Base-by-base conservation (phyloP, 1,140 invertebrate species). In the Sycophaga agraensis region DNA sequence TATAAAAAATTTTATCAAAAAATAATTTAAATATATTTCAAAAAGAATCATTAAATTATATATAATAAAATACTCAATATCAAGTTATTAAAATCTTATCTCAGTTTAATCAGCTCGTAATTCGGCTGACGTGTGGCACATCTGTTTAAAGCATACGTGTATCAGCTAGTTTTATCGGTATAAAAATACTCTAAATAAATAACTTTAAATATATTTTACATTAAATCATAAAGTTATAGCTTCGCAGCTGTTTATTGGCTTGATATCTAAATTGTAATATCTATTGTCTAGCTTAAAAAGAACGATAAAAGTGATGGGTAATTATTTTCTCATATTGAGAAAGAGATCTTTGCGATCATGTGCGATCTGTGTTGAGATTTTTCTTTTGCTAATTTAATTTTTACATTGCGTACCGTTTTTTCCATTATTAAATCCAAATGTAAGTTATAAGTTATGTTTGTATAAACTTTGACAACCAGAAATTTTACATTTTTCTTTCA, bases 141-240 rank as follows among this genome's bases (percentile, higher is more conserved):
- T 66, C 68, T 63, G 60, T 68, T 67, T 68, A 64, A 66, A 68
- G 71, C 57, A 62, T 71, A 48, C 61, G 63, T 69, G 59, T 70
- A 62, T 65, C 48, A 46, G 58, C 50, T 68, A 67, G 68, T 46
- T 67, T 72, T 61, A 60, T 65, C 19, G 35, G 39, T 37, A 17
- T 64, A 51, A 9, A 71, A 54, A 74, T 73, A 76, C 58, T 72
- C 64, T 35, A 64, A 45, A 11, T 69, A 71, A 65, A 57, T 74
- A 64, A 72, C 65, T 64, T 69, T 51, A 68, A 69, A 56, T 67
- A 50, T 60, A 53, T 42, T 48, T 65, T 66, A 45, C 59, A 66
- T 62, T 53, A 61, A 46, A 43, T 3, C 22, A 61, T 46, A 56
- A 42, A 57, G 14, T 67, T 59, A 63, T 50, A 59, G 31, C 45